Percentiles rank a stretch among this genome's conserved stretches.
phyloP scores from a whole-genome alignment of 2,888 invertebrate species.

The Xestoiulus laeticollis region DNA sequence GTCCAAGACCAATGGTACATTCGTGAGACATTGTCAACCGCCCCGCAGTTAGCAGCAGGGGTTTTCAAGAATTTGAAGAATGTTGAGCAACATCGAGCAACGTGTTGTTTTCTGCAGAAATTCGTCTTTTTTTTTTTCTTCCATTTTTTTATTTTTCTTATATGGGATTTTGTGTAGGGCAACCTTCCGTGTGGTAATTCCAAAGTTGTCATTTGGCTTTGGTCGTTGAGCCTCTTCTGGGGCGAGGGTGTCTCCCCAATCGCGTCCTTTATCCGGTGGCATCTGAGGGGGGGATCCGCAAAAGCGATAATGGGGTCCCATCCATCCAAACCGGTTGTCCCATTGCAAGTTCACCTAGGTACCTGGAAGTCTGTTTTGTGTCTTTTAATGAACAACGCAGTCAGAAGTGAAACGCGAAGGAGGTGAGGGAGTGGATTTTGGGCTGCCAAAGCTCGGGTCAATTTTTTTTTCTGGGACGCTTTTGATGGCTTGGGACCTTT shows the following conservation, averaged over 20 bases:
- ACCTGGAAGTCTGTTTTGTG: conserved; percentile 17
- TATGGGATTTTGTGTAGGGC: conserved; percentile 2
- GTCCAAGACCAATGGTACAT: neutral
- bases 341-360: neutral
- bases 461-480: conserved; percentile 3
- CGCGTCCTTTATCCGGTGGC: conserved; percentile 32
- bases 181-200: neutral
- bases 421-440: conserved; percentile 28
- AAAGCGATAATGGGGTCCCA: neutral
- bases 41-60: neutral
- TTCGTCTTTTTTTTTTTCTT: neutral
- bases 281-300: neutral
- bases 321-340: conserved; percentile 12
- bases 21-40: neutral
- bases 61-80: neutral
- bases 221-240: neutral
- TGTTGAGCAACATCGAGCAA: neutral
- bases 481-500: neutral
- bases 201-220: conserved; percentile 27
- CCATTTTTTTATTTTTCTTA: neutral
- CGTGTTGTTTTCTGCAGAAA: conserved; percentile 17
- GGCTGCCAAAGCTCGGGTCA: neutral
- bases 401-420: conserved; percentile 29
- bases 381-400: conserved; percentile 22
- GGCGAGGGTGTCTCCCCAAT: conserved; percentile 8